These are phyloP conservation scores for Halisarca cf. caerulea DNA, from an alignment of 37 sponge, comb jelly and placozoan species.

Conservation along the genomic window DNA sequence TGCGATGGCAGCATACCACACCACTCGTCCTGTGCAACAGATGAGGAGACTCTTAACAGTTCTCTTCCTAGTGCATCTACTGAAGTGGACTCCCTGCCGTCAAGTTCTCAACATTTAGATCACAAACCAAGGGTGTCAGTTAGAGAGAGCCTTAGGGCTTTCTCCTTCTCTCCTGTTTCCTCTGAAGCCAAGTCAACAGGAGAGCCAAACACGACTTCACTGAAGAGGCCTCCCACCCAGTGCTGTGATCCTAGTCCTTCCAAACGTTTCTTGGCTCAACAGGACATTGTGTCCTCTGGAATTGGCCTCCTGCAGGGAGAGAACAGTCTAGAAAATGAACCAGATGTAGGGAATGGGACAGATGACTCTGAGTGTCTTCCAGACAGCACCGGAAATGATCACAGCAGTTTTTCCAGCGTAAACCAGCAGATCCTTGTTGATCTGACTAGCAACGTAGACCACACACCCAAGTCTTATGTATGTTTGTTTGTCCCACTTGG, in stretches of 20 bases:
- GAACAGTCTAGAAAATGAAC: background rate
- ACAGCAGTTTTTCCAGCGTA: too few relatives aligned
- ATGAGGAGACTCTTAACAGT: too few relatives aligned
- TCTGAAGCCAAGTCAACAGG: background rate
- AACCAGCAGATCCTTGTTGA: background rate
- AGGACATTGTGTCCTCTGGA: background rate
- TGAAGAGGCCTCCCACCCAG: background rate
- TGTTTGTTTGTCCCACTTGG: too few relatives aligned
- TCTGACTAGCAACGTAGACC: too few relatives aligned
- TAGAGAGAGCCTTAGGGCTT: background rate
- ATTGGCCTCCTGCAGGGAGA: background rate
- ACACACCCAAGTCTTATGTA: too few relatives aligned
- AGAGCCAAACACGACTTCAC: too few relatives aligned
- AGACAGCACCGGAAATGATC: background rate
- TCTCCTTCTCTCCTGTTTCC: background rate
- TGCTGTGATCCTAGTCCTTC: background rate
- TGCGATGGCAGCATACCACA: too few relatives aligned
- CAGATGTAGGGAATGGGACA: background rate
- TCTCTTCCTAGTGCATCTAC: background rate
- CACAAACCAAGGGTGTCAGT: background rate
- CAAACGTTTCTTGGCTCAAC: background rate
- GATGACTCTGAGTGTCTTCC: background rate
- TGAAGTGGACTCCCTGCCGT: background rate
- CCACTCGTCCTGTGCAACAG: too few relatives aligned
- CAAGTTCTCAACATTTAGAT: background rate